A percentile compares a stretch with the other conserved stretches of the same genome.
phyloP scores from a whole-genome alignment of 1,140 invertebrate genomes.

The Monomorium pharaonis region DNA sequence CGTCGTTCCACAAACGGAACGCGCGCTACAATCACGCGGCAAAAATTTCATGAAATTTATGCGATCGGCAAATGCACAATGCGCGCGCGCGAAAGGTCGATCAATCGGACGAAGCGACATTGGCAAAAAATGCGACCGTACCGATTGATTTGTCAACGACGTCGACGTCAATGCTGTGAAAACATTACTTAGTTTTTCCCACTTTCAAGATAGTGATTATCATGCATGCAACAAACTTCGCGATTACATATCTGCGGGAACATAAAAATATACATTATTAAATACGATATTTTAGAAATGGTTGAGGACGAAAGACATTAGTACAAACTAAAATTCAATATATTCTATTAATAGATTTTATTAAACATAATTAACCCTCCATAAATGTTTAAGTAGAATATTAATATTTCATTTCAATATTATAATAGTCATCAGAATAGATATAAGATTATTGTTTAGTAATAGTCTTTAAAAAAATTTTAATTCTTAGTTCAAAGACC shows the following conservation, averaged over 20 bases:
- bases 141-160: neutral
- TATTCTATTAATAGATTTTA: no score
- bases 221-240: neutral
- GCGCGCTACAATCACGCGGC: slow-evolving; percentile 2
- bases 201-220: neutral
- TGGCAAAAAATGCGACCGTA: neutral
- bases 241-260: neutral
- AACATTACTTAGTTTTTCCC: slow-evolving; percentile 2
- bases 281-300: neutral
- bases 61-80: slow-evolving; percentile 48
- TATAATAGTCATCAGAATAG: no score
- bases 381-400: no score
- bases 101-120: neutral
- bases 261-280: neutral
- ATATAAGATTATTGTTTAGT: no score
- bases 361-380: no score
- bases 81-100: neutral
- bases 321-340: no score
- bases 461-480: no score
- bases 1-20: slow-evolving; percentile 22
- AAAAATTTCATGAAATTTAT: slow-evolving; percentile 47
- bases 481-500: no score
- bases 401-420: no score
- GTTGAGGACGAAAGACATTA: no score
- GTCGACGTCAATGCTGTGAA: neutral